Evolutionary conservation across 2,888 invertebrate genomes (phyloP).

Genomic region (Hemithea aestivaria): DNA sequence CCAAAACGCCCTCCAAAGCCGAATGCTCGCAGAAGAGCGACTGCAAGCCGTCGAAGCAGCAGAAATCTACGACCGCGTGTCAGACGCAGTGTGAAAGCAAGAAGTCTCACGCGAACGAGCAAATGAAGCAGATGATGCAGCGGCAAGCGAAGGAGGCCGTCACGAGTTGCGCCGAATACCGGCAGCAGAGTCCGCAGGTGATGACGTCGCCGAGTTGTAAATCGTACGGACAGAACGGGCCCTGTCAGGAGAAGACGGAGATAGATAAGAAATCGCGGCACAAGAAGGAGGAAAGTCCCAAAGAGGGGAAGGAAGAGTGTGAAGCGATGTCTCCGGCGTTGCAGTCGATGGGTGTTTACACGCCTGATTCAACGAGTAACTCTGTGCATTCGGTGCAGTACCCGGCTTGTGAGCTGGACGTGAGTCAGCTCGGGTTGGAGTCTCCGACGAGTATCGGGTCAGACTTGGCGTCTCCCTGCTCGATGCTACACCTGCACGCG

Average conservation of each 20-base stretch:
- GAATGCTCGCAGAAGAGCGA: constrained; percentile 67
- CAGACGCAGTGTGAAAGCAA: constrained; percentile 71
- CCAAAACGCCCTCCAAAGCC: constrained; percentile 57
- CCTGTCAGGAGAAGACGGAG: constrained; percentile 64
- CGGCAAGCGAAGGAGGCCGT: constrained; percentile 57
- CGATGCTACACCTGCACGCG: constrained; percentile 81
- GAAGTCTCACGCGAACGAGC: constrained; percentile 53
- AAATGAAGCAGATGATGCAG: constrained; percentile 70
- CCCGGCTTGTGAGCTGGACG: constrained; percentile 89
- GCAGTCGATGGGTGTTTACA: constrained; percentile 92
- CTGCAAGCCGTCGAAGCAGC: constrained; percentile 65
- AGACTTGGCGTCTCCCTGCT: constrained; percentile 89
- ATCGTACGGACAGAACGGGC: constrained; percentile 58
- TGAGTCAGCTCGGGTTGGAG: constrained; percentile 90
- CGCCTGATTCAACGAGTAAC: constrained; percentile 90
- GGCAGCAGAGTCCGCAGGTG: constrained; percentile 62
- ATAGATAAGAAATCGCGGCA: constrained; percentile 68
- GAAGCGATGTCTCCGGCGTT: constrained; percentile 79
- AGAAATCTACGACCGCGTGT: constrained; percentile 66
- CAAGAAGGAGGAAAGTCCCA: constrained; percentile 67
- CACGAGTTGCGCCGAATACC: constrained; percentile 60
- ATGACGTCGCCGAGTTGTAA: constrained; percentile 63
- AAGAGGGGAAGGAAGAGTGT: constrained; percentile 66
- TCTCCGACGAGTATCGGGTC: constrained; percentile 93
- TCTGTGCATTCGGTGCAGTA: constrained; percentile 90